Percentiles rank a stretch among this genome's conserved stretches.
phyloP scores from a whole-genome alignment of 1,140 invertebrate genomes.

The Globodera rostochiensis region DNA sequence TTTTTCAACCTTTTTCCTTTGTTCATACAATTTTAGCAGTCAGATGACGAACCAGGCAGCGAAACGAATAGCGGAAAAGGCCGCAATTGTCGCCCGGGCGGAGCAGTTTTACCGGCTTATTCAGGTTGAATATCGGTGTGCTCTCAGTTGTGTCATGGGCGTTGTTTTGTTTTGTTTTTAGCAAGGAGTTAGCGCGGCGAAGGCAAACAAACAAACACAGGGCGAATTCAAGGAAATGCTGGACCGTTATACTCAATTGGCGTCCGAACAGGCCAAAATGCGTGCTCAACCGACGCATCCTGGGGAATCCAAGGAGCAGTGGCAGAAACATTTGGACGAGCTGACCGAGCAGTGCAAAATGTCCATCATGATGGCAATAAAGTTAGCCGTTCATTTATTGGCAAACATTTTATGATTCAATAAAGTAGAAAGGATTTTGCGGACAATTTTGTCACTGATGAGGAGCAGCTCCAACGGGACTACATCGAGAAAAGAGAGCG shows the following conservation, averaged over 20 bases:
- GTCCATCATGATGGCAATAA: conserved; percentile 21
- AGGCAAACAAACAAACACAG: conserved; percentile 31
- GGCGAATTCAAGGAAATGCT: neutral
- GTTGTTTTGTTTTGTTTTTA: conserved; percentile 18
- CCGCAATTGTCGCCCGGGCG: neutral
- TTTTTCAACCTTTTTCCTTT: no score
- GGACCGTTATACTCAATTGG: conserved; percentile 29
- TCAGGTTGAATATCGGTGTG: neutral
- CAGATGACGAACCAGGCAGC: neutral
- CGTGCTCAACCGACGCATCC: neutral
- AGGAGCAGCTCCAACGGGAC: conserved; percentile 5
- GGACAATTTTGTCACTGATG: neutral
- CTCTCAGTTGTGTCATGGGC: neutral
- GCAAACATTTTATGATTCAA: conserved; percentile 6
- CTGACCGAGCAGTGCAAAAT: conserved; percentile 23
- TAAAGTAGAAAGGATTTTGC: conserved; percentile 28
- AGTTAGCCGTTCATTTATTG: neutral
- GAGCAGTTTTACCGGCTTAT: neutral
- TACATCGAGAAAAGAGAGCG: neutral
- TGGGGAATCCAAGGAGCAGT: neutral
- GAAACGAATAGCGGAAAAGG: neutral
- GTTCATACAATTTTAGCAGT: no score
- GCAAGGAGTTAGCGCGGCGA: conserved; percentile 22
- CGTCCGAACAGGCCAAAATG: neutral
- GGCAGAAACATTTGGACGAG: conserved; percentile 6